Conservation (phyloP, 2,797 vertebrate species). For the Myiothlypis chrysogaster region DNA sequence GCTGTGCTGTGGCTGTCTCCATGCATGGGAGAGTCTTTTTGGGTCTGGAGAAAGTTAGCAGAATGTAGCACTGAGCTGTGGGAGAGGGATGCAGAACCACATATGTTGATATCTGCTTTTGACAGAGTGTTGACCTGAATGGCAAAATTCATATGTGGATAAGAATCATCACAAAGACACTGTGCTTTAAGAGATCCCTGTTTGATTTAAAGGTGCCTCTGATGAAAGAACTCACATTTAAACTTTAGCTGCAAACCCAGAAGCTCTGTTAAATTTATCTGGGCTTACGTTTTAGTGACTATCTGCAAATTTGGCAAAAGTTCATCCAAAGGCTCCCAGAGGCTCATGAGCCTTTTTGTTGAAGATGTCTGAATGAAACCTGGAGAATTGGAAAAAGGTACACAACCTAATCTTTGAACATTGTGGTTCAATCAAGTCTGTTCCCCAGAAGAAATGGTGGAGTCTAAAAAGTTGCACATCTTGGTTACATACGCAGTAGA, state of each 20-base stretch:
- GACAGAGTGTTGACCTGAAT: neutral
- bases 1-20: neutral
- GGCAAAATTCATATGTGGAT: neutral
- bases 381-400: neutral
- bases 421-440: neutral
- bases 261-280: neutral
- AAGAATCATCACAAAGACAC: neutral
- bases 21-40: neutral
- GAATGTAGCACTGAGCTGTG: neutral
- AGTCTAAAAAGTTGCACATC: neutral
- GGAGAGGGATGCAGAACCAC: neutral
- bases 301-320: neutral
- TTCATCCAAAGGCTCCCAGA: neutral
- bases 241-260: neutral
- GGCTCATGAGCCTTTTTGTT: neutral
- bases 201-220: neutral
- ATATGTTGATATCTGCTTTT: constrained; percentile 21
- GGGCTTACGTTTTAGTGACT: neutral
- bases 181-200: neutral
- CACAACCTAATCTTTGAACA: neutral
- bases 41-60: constrained; percentile 45
- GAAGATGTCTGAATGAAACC: neutral
- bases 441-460: neutral
- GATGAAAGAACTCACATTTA: constrained; percentile 1
- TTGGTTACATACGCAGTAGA: neutral